phyloP scores from a whole-genome alignment of 2,113 vertebrate genomes.

The Progne subis region DNA sequence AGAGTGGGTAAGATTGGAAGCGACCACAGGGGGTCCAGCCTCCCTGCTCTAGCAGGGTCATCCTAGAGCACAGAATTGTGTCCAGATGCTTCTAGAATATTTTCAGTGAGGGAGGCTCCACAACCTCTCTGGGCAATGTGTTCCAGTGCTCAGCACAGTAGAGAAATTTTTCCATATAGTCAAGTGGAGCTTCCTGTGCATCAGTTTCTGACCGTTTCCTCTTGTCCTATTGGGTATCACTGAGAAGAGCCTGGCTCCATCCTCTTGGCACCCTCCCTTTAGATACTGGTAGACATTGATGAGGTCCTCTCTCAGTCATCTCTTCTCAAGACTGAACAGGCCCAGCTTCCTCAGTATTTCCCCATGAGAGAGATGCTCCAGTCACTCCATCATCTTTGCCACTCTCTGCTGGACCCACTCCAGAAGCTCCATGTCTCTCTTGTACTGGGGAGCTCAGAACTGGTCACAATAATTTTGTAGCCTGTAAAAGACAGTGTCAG shows the following conservation, averaged over 20 bases:
- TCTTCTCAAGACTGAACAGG: background rate
- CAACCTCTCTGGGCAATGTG: background rate
- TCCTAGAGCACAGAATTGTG: background rate
- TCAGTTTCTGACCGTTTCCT: background rate
- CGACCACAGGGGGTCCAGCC: background rate
- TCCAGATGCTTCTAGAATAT: background rate
- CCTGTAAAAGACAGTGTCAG: background rate
- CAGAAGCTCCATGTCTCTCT: background rate
- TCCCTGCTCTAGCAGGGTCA: background rate
- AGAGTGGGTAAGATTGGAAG: background rate
- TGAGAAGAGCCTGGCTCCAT: background rate
- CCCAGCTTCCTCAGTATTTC: background rate
- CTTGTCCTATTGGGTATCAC: background rate
- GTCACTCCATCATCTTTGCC: background rate
- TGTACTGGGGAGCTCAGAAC: background rate
- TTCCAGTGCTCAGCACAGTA: background rate
- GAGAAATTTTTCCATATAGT: background rate
- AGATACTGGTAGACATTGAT: background rate
- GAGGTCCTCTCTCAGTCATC: background rate
- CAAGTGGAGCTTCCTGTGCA: background rate
- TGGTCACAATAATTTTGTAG: background rate
- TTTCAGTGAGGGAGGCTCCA: background rate
- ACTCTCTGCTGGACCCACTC: background rate
- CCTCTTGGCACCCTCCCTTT: background rate
- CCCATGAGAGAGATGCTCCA: background rate